phyloP scores from a whole-genome alignment of 2,797 vertebrate species.

The Tokudaia muenninki region DNA sequence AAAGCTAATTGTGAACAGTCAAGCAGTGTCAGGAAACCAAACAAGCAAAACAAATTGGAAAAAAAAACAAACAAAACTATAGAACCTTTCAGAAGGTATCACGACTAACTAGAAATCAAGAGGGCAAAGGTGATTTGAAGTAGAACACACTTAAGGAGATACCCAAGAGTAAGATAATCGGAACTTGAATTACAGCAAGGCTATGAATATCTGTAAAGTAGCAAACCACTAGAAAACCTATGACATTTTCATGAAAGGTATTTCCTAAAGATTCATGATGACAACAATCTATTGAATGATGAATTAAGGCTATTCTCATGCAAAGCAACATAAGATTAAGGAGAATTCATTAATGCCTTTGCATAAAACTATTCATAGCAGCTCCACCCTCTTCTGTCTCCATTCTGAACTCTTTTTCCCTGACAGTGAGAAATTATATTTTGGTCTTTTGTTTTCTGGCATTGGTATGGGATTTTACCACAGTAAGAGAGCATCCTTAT shows the following conservation, averaged over 20 bases:
- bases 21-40: not conserved
- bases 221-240: not conserved
- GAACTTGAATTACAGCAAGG: not conserved
- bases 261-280: not conserved
- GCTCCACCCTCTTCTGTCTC: not conserved
- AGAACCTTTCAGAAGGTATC: not conserved
- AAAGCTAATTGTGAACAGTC: not conserved
- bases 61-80: not conserved
- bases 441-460: constrained; percentile 35
- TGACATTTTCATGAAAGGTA: not conserved
- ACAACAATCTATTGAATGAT: constrained; percentile 4
- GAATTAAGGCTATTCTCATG: constrained; percentile 3
- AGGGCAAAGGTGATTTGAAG: not conserved
- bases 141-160: not conserved
- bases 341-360: constrained; percentile 45
- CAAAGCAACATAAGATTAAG: constrained; percentile 66
- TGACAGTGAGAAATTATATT: not conserved
- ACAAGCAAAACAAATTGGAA: not conserved
- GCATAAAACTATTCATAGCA: constrained; percentile 53
- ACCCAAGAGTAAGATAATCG: not conserved
- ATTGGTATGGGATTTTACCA: not conserved
- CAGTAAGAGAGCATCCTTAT: not conserved
- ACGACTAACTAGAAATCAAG: not conserved
- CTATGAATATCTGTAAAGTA: not conserved
- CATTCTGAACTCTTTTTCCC: not conserved